A percentile compares a stretch with the other conserved stretches of the same genome.
phyloP scores from a whole-genome alignment of 1,140 invertebrate genomes.

The Ceratitis capitata region DNA sequence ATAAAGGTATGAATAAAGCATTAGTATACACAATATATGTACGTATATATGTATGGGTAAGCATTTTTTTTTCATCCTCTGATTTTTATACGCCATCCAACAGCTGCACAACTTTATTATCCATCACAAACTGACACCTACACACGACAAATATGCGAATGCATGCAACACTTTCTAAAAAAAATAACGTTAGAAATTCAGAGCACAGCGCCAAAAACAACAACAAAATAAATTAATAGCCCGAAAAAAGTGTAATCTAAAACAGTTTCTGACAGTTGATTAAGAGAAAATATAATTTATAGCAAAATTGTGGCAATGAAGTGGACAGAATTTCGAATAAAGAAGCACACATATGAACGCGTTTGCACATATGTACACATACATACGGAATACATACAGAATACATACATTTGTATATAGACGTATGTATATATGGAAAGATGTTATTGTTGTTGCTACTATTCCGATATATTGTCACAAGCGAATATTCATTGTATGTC shows the following conservation, averaged over 20 bases:
- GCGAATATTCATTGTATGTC: background rate
- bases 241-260: constrained; percentile 16
- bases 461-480: background rate
- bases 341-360: background rate
- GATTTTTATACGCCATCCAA: background rate
- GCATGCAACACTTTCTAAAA: constrained; percentile 17
- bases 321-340: background rate
- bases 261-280: constrained; percentile 27
- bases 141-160: background rate
- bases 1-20: background rate
- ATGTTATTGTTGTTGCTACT: background rate
- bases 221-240: background rate
- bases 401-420: too few relatives aligned
- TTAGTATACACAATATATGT: background rate
- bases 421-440: too few relatives aligned
- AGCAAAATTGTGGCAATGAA: constrained; percentile 9
- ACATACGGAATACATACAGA: background rate
- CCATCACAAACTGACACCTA: constrained; percentile 28
- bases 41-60: background rate
- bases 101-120: background rate
- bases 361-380: too few relatives aligned
- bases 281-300: constrained; percentile 38
- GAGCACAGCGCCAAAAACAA: background rate
- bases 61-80: background rate
- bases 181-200: background rate